Percentiles rank a stretch among this genome's conserved stretches.
phyloP scores from a whole-genome alignment of 2,113 vertebrate genomes.

The Geococcyx californianus region DNA sequence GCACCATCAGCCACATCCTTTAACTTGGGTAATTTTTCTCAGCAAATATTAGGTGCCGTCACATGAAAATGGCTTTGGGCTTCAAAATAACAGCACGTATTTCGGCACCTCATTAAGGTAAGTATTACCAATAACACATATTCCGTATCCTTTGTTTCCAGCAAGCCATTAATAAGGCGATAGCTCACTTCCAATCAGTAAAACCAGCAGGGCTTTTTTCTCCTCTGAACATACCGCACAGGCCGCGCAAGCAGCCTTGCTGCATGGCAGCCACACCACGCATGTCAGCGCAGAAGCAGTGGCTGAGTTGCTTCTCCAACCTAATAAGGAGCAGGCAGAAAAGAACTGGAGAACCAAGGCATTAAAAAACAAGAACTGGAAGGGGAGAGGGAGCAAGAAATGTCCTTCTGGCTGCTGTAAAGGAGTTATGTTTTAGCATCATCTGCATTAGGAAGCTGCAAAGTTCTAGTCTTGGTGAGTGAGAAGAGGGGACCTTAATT shows the following conservation, averaged over 20 bases:
- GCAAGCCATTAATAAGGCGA: neutral
- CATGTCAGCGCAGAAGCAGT: neutral
- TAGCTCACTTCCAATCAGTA: neutral
- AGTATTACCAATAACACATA: neutral
- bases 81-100: neutral
- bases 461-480: neutral
- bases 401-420: neutral
- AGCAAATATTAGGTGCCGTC: neutral
- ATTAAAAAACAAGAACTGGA: neutral
- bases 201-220: neutral
- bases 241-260: neutral
- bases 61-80: neutral
- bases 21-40: neutral
- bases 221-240: neutral
- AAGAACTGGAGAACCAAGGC: neutral
- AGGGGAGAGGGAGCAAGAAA: neutral
- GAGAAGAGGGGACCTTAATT: rapidly evolving
- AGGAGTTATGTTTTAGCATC: rapidly evolving
- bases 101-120: neutral
- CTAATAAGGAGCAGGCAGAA: neutral
- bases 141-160: neutral
- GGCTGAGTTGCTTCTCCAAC: neutral
- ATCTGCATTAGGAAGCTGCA: neutral
- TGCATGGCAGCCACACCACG: rapidly evolving
- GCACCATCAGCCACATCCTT: neutral